Evolutionary conservation across 2,797 vertebrate genomes (phyloP), one percentile per base, ranked within the genome.

Genomic region (Sebastes reedi): DNA sequence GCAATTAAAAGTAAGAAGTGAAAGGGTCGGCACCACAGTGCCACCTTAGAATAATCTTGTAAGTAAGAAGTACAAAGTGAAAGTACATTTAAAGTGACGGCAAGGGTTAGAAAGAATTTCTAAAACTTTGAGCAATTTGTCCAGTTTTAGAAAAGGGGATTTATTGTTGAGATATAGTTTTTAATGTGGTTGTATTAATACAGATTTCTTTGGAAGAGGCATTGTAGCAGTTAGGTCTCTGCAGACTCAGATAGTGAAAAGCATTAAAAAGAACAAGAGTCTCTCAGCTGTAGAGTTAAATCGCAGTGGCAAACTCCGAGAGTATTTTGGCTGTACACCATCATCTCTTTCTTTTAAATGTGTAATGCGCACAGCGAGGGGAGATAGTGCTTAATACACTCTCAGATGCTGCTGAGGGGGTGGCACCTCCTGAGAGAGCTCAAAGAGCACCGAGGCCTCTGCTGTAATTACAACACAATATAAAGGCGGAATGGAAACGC

Each of bases 381-480:
- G 71, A 87, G 82, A 78, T 32, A 0, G 25, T 72, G 16, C 78
- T 90, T 90, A 79, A 89, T 77, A 76, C 69, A 60, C 69, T 87
- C 81, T 88, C 75, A 79, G 85, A 84, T 71, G 81, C 77, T 67
- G 86, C 72, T 75, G 82, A 89, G 87, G 81, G 85, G 90, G 81
- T 71, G 85, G 79, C 78, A 62, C 70, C 90, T 89, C 89, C 79
- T 76, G 87, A 90, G 89, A 91, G 83, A 77, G 80, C 87, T 90
- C 85, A 89, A 76, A 89, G 84, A 90, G 79, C 79, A 34, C 77
- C 0, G 74, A 89, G 84, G 85, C 86, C 87, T 88, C 82, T 29
- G 89, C 86, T 92, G 87, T 92, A 94, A 95, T 93, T 92, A 94
- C 89, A 74, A 68, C 64, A 88, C 81, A 79, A 83, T 89, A 87